Base-by-base conservation (phyloP, 2,797 vertebrate species). In the Hippocampus kuda region DNA sequence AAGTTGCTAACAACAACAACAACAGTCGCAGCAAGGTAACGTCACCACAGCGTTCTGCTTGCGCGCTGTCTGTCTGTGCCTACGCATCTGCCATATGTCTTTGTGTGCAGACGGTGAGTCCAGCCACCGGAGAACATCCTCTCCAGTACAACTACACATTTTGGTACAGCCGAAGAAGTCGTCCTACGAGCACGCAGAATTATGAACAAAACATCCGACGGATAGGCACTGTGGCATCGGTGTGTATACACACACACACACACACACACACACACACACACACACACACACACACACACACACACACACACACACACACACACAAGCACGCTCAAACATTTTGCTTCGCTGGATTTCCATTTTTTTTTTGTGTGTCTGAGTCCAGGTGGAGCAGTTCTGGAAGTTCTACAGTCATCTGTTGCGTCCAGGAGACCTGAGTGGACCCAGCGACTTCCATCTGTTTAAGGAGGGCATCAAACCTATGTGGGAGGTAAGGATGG, bases 111-210 rank as follows among this genome's bases (percentile, higher is more conserved):
- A 70, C 72, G 12, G 78, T 83, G 67, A 81, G 74, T 51, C 83
- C 83, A 6, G 85, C 68, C 41, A 77, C 54, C 44, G 89, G 86
- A 10, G 83, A 84, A 67, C 88, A 90, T 64, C 86, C 90, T 2
- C 88, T 92, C 0, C 91, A 91, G 83, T 92, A 90, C 53, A 91
- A 89, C 76, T 92, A 92, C 84, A 91, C 90, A 0, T 91, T 92
- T 83, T 91, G 91, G 91, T 92, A 87, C 75, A 91, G 89, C 5
- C 85, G 90, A 24, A 81, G 90, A 53, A 90, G 88, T 73, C 82
- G 91, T 10, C 90, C 90, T 0, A 89, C 91, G 0, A 91, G 89
- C 71, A 89, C 89, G 10, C 90, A 89, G 74, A 92, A 89, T 64
- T 92, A 92, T 16, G 91, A 91, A 66, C 89, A 92, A 73, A 92